Base-by-base conservation (phyloP, 2,797 vertebrate genomes). In the Erithacus rubecula region DNA sequence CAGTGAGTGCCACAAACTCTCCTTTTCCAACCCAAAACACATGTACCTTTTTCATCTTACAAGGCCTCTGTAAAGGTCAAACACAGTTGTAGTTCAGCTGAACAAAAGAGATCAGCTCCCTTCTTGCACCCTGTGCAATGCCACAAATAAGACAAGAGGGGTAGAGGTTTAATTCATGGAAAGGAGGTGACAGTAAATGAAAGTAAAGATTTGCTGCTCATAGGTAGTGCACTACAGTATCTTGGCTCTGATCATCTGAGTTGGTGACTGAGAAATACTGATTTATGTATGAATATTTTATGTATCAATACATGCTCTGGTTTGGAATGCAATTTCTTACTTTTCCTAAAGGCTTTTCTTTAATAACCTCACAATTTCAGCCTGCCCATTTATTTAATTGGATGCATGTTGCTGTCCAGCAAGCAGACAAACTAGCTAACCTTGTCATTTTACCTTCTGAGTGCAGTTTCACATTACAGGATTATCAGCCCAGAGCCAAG, bases 401-500 rank as follows among this genome's bases (percentile, higher is more conserved):
- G 89, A 81, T 92, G 59, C 34, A 17, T 78, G 72, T 87, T 89
- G 46, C 84, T 77, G 85, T 86, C 49, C 69, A 88, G 85, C 80
- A 75, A 93, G 58, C 82, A 94, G 95, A 72, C 90, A 94, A 92
- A 76, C 68, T 51, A 21, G 43, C 83, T 95, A 94, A 93, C 92
- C 89, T 84, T 96, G 92, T 92, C 84, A 68, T 95, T 96, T 95
- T 92, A 89, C 90, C 63, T 96, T 94, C 81, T 58, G 88, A 82
- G 91, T 55, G 91, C 83, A 84, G 51, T 75, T 89, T 87, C 77
- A 83, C 81, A 29, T 93, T 94, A 65, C 86, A 78, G 87, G 84
- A 69, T 95, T 96, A 83, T 96, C 95, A 93, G 47, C 84, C 90
- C 89, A 72, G 90, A 94, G 91, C 92, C 94, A 85, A 83, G 86